Evolutionary conservation across 2,888 invertebrate genomes (phyloP), one percentile per base, ranked within the genome.

Genomic region (Lasioglossum malachurum): DNA sequence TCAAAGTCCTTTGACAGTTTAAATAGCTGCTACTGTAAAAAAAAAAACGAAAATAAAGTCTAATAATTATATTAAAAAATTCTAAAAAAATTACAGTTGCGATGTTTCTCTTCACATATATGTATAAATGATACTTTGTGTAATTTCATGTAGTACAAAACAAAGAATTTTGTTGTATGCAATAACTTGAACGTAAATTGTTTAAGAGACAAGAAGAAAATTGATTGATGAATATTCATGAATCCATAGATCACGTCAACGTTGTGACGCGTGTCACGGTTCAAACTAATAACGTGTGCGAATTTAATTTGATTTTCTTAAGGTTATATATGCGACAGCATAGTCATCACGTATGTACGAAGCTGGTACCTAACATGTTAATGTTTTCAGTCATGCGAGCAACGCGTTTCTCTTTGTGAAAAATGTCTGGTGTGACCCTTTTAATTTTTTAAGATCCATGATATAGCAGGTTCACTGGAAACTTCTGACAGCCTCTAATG

Each of bases 401-500:
- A 64, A 64, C 31, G 19, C 64, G 35, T 19, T 64, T 64, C 64
- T 19, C 64, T 31, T 64, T 64, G 64, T 64, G 64, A 64, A 64
- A 57, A 64, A 64, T 35, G 31, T 31, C 31, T 35, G 35, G 64
- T 35, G 64, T 19, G 64, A 64, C 64, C 64, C 31, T 31, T 64
- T 64, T 35, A 64, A 35, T 64, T 64, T 64, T 64, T 64, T 31
- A 64, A 64, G 64, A 64, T 31, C 64, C 19, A 31, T 31, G 64
- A 64, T 64, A 8, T 35, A 64, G 31, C 35, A 8, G 8, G 64
- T 8, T 64, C 31, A 19, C 64, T 31, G 64, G 64, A 2, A 64
- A 64, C 31, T 64, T 64, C 64, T 64, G 64, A 64, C 64, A 64
- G 64, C 19, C 7, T 35, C 64, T 64, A 64, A 64, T 64, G 64